Base-by-base conservation (phyloP, 2,888 invertebrate genomes). In the Tenthredo notha region DNA sequence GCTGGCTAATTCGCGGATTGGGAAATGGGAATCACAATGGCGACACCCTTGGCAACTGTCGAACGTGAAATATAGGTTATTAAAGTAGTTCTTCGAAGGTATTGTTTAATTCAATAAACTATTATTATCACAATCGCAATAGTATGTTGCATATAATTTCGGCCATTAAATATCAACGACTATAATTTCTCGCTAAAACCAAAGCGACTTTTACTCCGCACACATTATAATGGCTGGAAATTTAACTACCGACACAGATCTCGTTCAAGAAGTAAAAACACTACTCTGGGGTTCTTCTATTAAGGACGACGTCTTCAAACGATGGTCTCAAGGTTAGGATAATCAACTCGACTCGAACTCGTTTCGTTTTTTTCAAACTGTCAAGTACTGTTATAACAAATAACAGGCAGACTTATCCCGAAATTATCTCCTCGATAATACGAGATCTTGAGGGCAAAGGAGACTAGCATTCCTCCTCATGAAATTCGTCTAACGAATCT, bases 211-310 rank as follows among this genome's bases (percentile, higher is more conserved):
- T 75, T 58, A 58, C 50, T 12, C 87, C 85, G 86, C 80, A 72
- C 40, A 29, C 33, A 37, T 40, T 87, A 92, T 88, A 90, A 95
- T 95, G 95, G 94, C 94, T 89, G 94, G 94, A 89, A 93, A 92
- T 91, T 91, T 94, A 90, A 93, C 94, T 88, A 93, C 93, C 87
- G 93, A 94, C 88, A 94, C 94, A 90, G 95, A 95, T 88, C 96
- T 97, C 93, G 94, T 98, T 91, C 94, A 95, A 90, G 96, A 96
- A 90, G 96, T 98, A 89, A 96, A 96, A 91, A 96, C 95, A 87
- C 94, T 98, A 88, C 94, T 98, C 87, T 98, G 98, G 98, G 98
- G 98, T 88, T 95, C 95, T 89, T 95, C 95, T 90, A 96, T 98
- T 88, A 97, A 97, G 92, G 96, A 96, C 89, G 98, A 98, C 91